phyloP scores from a whole-genome alignment of 1,140 invertebrate genomes.

The Cydia fagiglandana region DNA sequence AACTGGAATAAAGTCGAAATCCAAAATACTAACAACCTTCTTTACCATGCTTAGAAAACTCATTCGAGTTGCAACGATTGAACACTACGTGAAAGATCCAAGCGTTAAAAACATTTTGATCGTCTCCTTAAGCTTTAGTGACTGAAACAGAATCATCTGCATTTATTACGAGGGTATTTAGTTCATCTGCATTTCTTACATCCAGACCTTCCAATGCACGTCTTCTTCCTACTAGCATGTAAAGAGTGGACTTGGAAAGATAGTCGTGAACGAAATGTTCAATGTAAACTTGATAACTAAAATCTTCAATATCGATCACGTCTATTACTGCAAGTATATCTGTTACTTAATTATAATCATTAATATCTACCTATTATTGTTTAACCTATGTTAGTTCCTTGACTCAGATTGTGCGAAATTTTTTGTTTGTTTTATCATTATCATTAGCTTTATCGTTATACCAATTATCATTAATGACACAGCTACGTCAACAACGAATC shows the following conservation, averaged over 20 bases:
- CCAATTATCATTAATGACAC: constrained; percentile 59
- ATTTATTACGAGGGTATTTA: neutral
- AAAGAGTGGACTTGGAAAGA: constrained; percentile 13
- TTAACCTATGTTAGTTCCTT: constrained; percentile 71
- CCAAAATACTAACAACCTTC: constrained; percentile 42
- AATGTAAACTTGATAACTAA: neutral
- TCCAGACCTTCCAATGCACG: constrained; percentile 24
- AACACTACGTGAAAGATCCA: constrained; percentile 27
- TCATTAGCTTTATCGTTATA: constrained; percentile 58
- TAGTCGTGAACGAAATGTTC: neutral
- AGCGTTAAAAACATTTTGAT: constrained; percentile 19
- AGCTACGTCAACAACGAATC: constrained; percentile 63
- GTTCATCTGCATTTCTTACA: neutral
- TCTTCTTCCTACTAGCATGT: constrained; percentile 10
- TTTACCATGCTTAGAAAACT: constrained; percentile 28
- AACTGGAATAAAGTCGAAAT: constrained; percentile 46
- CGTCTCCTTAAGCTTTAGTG: constrained; percentile 8
- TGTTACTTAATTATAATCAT: constrained; percentile 50
- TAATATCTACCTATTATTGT: constrained; percentile 62
- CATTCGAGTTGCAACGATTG: constrained; percentile 31
- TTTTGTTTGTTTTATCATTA: constrained; percentile 65
- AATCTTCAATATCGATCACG: constrained; percentile 52
- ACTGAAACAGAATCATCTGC: constrained; percentile 9
- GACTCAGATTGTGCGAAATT: constrained; percentile 75
- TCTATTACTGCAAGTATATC: constrained; percentile 40